phyloP scores from a whole-genome alignment of 1,140 invertebrate species.

The Goniozus legneri region DNA sequence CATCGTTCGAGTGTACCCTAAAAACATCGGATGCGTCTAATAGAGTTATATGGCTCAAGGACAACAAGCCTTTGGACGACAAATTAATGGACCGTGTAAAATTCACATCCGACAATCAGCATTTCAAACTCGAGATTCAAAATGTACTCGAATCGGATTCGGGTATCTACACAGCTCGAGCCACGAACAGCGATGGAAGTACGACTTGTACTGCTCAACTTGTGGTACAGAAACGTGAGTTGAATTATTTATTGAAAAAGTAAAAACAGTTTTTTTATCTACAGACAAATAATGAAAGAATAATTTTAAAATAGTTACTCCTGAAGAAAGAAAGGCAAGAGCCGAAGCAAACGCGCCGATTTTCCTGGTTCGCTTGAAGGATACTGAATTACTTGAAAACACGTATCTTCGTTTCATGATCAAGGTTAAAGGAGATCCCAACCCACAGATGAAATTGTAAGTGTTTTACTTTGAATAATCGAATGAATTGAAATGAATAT shows the following conservation, averaged over 20 bases:
- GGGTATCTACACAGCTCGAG: conserved; percentile 88
- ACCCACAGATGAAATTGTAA: conserved; percentile 82
- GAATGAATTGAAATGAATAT: neutral
- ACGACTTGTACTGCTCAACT: conserved; percentile 81
- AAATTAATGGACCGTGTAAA: conserved; percentile 72
- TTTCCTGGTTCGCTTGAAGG: conserved; percentile 79
- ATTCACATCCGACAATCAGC: conserved; percentile 55
- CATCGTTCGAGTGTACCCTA: conserved; percentile 78
- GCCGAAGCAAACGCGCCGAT: conserved; percentile 71
- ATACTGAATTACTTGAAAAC: conserved; percentile 82
- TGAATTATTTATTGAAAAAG: neutral
- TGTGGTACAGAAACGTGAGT: conserved; percentile 78
- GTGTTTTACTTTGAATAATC: conserved; percentile 37
- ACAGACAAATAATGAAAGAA: neutral
- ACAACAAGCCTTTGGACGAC: conserved; percentile 79
- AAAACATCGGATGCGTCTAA: conserved; percentile 38
- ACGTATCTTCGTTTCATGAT: conserved; percentile 87
- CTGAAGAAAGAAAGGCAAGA: conserved; percentile 67
- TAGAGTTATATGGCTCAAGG: conserved; percentile 82
- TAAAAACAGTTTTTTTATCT: neutral
- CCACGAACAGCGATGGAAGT: conserved; percentile 77
- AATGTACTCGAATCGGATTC: conserved; percentile 79
- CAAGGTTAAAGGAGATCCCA: conserved; percentile 82
- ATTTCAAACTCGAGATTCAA: conserved; percentile 71
- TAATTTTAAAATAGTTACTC: conserved; percentile 57